phyloP scores from a whole-genome alignment of 1,140 invertebrate genomes.

The Apis cerana region DNA sequence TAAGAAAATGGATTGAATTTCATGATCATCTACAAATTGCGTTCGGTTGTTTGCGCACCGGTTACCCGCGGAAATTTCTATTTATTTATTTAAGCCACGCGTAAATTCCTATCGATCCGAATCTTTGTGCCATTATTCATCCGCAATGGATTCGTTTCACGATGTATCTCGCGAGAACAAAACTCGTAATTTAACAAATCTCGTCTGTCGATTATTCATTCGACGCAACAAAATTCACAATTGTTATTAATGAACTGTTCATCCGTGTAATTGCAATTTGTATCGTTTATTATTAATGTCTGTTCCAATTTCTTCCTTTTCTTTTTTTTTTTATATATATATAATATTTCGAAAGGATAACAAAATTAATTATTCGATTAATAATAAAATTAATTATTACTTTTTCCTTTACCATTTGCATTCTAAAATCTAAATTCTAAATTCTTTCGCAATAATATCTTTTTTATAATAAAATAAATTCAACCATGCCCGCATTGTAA shows the following conservation, averaged over 20 bases:
- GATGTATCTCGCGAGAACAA: constrained; percentile 11
- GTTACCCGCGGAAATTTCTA: constrained; percentile 4
- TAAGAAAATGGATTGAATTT: constrained; percentile 26
- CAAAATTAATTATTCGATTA: no score
- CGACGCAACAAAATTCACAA: constrained; percentile 13
- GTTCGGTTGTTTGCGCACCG: neutral
- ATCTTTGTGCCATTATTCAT: constrained; percentile 27
- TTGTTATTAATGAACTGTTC: constrained; percentile 29
- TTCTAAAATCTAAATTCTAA: neutral
- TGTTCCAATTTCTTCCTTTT: neutral
- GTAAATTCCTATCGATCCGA: constrained; percentile 22
- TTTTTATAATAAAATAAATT: no score
- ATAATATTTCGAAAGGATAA: no score
- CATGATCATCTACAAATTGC: constrained; percentile 18
- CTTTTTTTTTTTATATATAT: neutral
- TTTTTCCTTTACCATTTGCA: neutral
- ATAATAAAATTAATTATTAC: no score
- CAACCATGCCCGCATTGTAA: neutral
- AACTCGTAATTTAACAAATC: constrained; percentile 30
- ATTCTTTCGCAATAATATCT: neutral
- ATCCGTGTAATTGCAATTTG: constrained; percentile 20
- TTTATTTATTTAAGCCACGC: constrained; percentile 32
- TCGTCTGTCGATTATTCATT: constrained; percentile 27
- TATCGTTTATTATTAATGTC: constrained; percentile 5
- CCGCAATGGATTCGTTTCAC: constrained; percentile 16